phyloP scores from a whole-genome alignment of 2,888 invertebrate species.

The Chrysopilus asiliformis region DNA sequence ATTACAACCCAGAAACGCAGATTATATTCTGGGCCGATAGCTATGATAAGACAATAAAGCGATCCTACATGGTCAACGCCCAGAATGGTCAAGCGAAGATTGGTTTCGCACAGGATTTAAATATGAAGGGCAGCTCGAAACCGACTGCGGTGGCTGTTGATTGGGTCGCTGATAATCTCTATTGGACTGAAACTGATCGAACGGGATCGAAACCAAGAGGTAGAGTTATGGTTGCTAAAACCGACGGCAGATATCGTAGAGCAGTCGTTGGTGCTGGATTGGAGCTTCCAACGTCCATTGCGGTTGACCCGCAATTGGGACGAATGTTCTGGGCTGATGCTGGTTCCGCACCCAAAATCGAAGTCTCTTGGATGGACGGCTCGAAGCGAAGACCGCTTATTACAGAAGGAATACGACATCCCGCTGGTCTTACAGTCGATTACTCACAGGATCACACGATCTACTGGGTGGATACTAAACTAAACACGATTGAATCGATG shows the following conservation, averaged over 20 bases:
- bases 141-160: conserved; percentile 86
- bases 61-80: conserved; percentile 80
- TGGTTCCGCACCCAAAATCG: conserved; percentile 83
- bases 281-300: conserved; percentile 79
- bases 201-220: conserved; percentile 62
- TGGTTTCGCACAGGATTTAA: conserved; percentile 75
- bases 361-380: conserved; percentile 95
- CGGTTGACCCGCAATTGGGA: conserved; percentile 73
- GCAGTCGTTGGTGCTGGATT: conserved; percentile 65
- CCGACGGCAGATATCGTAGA: conserved; percentile 78
- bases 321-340: conserved; percentile 90
- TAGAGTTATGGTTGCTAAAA: conserved; percentile 72
- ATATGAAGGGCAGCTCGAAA: conserved; percentile 68
- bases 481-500: conserved; percentile 80
- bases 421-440: conserved; percentile 83
- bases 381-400: conserved; percentile 71
- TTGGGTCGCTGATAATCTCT: conserved; percentile 85
- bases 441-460: conserved; percentile 77
- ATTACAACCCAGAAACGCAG: conserved; percentile 70
- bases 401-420: conserved; percentile 68
- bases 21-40: conserved; percentile 95
- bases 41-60: conserved; percentile 76
- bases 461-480: conserved; percentile 93
- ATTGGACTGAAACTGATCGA: conserved; percentile 81
- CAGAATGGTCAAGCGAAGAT: conserved; percentile 61